A percentile compares a stretch with the other conserved stretches of the same genome.
phyloP scores from a whole-genome alignment of 2,888 invertebrate genomes.

The Torymus aiolomorphi region DNA sequence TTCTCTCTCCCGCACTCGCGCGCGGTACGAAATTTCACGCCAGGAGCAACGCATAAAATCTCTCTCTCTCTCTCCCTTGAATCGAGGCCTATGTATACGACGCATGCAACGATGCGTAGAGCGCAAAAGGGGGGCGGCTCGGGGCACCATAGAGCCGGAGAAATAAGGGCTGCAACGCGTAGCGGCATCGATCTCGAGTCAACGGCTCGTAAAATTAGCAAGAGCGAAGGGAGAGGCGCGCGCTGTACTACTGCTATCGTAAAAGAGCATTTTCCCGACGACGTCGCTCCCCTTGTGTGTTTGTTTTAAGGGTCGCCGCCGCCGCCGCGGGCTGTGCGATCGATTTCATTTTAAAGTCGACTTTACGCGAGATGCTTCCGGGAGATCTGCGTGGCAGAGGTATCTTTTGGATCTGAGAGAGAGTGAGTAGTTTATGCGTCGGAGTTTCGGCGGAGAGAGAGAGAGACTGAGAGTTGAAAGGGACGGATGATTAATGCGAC shows the following conservation, averaged over 20 bases:
- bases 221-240: neutral
- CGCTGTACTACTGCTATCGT: neutral
- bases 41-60: constrained; percentile 27
- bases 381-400: neutral
- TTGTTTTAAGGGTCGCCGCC: too few species aligned
- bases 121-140: neutral
- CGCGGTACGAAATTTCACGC: constrained; percentile 41
- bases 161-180: too few species aligned
- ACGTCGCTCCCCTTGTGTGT: too few species aligned
- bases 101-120: too few species aligned
- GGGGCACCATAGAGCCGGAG: neutral
- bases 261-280: neutral
- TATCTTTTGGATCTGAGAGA: neutral
- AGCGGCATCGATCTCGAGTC: constrained; percentile 71
- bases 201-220: constrained; percentile 75
- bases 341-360: constrained; percentile 6
- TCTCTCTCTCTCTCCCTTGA: neutral
- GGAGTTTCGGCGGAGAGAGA: too few species aligned
- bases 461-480: too few species aligned
- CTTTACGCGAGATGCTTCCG: neutral
- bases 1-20: too few species aligned
- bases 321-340: neutral
- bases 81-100: too few species aligned
- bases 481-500: too few species aligned
- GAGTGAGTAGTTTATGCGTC: neutral